phyloP scores from a whole-genome alignment of 2,888 invertebrate genomes.

The Hyppa rectilinea region DNA sequence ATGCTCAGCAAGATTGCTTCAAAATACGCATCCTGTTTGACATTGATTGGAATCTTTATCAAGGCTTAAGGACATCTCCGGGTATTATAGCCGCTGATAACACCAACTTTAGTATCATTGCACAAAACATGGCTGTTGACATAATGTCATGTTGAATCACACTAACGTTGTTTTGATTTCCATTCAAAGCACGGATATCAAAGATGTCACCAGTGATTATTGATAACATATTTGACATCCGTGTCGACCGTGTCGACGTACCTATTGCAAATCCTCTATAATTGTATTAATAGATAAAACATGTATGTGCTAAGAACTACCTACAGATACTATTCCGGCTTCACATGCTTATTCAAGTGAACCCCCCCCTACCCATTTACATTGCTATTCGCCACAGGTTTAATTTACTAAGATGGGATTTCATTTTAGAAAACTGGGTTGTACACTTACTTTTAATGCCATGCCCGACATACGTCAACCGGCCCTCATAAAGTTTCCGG shows the following conservation, averaged over 20 bases:
- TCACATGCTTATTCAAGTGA: no score
- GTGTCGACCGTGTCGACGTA: conserved; percentile 4
- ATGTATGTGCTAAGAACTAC: background rate
- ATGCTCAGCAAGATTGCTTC: background rate
- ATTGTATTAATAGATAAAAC: background rate
- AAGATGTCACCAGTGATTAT: no score
- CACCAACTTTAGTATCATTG: background rate
- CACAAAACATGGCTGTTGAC: background rate
- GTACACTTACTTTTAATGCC: no score
- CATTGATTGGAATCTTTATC: conserved; percentile 5
- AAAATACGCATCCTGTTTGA: conserved; percentile 11
- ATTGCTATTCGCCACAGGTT: no score
- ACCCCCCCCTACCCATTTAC: no score
- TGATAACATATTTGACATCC: conserved; percentile 28
- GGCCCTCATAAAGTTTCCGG: no score
- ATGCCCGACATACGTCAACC: no score
- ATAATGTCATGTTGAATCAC: conserved; percentile 6
- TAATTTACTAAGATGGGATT: no score
- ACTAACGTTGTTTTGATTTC: conserved; percentile 5
- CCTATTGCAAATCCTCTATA: conserved; percentile 11
- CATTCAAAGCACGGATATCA: background rate
- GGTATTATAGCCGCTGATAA: conserved; percentile 17
- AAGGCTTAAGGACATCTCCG: background rate
- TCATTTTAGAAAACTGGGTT: no score
- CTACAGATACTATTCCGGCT: background rate